Evolutionary conservation across 2,113 vertebrate species (phyloP).

Genomic region (Diphyllodes magnificus): DNA sequence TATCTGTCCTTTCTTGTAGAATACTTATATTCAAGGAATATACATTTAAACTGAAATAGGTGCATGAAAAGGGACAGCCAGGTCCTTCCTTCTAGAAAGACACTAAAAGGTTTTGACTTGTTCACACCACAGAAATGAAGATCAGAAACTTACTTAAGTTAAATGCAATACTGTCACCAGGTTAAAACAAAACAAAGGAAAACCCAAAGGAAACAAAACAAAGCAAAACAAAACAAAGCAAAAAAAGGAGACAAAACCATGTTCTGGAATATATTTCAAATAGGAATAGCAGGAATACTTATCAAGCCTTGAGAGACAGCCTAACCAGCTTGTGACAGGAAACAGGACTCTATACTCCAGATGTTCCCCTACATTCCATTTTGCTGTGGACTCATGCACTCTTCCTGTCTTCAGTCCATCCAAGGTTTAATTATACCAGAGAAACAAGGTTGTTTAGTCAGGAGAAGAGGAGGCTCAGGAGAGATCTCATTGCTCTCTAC

Average conservation of each 20-base stretch:
- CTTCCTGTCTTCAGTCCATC: not conserved
- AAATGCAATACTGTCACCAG: not conserved
- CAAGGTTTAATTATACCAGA: not conserved
- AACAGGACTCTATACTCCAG: not conserved
- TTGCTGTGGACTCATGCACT: not conserved
- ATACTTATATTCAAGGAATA: not conserved
- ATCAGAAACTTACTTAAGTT: not conserved
- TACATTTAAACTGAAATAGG: not conserved
- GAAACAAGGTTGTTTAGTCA: not conserved
- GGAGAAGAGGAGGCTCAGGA: not conserved
- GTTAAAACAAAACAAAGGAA: not conserved
- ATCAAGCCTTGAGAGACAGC: not conserved
- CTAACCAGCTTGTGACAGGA: not conserved
- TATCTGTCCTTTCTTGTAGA: not conserved
- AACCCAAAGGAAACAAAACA: not conserved
- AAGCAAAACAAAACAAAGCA: not conserved
- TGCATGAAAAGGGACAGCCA: not conserved
- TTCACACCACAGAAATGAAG: not conserved
- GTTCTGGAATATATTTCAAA: not conserved
- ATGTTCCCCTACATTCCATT: not conserved
- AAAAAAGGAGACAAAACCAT: not conserved
- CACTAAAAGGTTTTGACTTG: not conserved
- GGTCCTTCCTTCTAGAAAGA: not conserved
- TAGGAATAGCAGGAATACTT: not conserved
- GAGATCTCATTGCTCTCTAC: not conserved